Percentiles rank a stretch among this genome's conserved stretches.
phyloP scores from a whole-genome alignment of 2,113 vertebrate species.

The Petrocephalus zakoni region DNA sequence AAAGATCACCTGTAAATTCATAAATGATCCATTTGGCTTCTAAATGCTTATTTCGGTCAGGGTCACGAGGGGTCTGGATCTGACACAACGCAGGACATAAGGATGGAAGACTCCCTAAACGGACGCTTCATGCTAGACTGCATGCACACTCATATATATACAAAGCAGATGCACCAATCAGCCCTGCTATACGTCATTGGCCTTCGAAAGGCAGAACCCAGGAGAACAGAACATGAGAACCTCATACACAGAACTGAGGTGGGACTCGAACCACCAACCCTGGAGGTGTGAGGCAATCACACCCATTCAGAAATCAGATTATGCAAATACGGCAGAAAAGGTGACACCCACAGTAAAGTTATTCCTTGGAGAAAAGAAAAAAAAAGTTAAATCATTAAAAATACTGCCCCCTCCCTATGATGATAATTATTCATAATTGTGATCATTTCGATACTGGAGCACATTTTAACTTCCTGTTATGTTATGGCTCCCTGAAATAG shows the following conservation, averaged over 20 bases:
- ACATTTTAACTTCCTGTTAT: not conserved
- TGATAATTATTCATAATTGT: not conserved
- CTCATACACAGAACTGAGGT: not conserved
- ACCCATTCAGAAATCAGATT: not conserved
- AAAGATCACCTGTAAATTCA: not conserved
- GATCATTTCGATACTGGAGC: not conserved
- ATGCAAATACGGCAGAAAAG: not conserved
- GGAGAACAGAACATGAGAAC: not conserved
- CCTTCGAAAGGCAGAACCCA: not conserved
- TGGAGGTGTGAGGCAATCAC: not conserved
- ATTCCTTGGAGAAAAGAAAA: not conserved
- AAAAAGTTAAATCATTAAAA: not conserved
- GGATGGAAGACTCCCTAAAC: not conserved
- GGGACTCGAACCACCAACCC: not conserved
- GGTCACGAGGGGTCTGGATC: not conserved
- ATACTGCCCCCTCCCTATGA: not conserved
- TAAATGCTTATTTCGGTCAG: not conserved
- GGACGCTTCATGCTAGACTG: not conserved
- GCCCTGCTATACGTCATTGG: not conserved
- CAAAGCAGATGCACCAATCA: not conserved
- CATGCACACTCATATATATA: not conserved
- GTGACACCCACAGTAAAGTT: not conserved
- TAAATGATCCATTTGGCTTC: not conserved
- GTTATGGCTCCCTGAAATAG: not conserved
- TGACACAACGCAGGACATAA: not conserved